Evolutionary conservation across 64 coral and sea anemone genomes (phyloP).

Genomic region (Cladopsammia gracilis): DNA sequence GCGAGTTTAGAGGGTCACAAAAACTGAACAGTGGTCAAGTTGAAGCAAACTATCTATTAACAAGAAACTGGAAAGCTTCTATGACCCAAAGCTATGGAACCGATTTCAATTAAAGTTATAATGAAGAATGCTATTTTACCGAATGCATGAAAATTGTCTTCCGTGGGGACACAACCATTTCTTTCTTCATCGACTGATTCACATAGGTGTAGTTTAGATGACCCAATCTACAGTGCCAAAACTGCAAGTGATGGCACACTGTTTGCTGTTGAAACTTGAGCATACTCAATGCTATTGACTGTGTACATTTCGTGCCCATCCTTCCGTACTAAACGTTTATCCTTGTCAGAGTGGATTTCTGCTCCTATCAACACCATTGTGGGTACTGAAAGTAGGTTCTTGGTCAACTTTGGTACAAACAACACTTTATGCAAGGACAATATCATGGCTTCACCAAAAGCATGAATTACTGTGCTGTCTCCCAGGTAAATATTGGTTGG

Average conservation of each 20-base stretch:
- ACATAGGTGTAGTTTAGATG: conserved; percentile 82
- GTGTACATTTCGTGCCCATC: conserved; percentile 2
- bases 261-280: conserved; percentile 29
- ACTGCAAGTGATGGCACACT: conserved; percentile 31
- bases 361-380: no score
- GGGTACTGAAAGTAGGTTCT: no score
- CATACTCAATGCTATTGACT: conserved; percentile 7
- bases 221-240: conserved; percentile 81
- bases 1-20: no score
- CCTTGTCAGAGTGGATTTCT: not conserved
- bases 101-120: no score
- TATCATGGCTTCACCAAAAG: conserved; percentile 42
- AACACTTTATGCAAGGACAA: conserved; percentile 75
- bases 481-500: conserved; percentile 77
- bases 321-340: conserved; percentile 73
- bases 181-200: conserved; percentile 63
- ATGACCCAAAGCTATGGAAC: no score
- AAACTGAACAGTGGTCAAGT: no score
- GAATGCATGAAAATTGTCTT: no score
- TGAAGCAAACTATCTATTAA: no score
- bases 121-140: no score
- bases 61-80: no score
- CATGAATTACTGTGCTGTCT: conserved; percentile 76
- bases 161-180: conserved; percentile 31
- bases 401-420: conserved; percentile 34